These are phyloP conservation scores for Apostichopus leukothele DNA, from an alignment of 53 echinoderm and acorn worm genomes.

Conservation along the genomic window DNA sequence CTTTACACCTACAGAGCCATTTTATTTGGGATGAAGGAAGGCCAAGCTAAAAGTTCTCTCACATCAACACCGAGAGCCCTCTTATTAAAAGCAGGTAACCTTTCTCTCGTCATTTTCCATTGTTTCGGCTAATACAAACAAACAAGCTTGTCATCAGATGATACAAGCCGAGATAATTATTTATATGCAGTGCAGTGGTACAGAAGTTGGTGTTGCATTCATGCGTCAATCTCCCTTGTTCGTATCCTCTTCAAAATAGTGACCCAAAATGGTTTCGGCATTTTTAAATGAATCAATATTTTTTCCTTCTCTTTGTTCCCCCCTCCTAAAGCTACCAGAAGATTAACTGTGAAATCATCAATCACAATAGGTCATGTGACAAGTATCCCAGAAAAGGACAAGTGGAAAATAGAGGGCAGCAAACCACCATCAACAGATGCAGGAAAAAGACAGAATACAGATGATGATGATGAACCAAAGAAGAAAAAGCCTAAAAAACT, in stretches of 20 bases:
- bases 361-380: slow-evolving; percentile 64
- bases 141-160: no score
- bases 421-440: slow-evolving; percentile 52
- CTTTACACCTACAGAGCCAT: slow-evolving; percentile 50
- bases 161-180: no score
- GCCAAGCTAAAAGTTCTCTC: slow-evolving; percentile 72
- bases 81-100: slow-evolving; percentile 72
- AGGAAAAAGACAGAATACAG: slow-evolving; percentile 29
- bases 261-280: no score
- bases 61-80: slow-evolving; percentile 75
- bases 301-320: no score
- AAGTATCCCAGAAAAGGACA: slow-evolving; percentile 53
- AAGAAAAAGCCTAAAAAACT: slow-evolving; percentile 43
- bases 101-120: no score
- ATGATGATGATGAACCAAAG: background rate
- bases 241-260: background rate
- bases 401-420: slow-evolving; percentile 78
- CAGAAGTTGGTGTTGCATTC: no score
- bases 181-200: no score
- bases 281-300: no score
- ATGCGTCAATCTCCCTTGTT: background rate
- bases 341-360: slow-evolving; percentile 68
- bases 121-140: no score
- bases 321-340: slow-evolving; percentile 56
- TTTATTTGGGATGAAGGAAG: slow-evolving; percentile 82